Evolutionary conservation across 1,140 invertebrate genomes (phyloP), one percentile per base, ranked within the genome.

Genomic region (Tetramorium alpestre): DNA sequence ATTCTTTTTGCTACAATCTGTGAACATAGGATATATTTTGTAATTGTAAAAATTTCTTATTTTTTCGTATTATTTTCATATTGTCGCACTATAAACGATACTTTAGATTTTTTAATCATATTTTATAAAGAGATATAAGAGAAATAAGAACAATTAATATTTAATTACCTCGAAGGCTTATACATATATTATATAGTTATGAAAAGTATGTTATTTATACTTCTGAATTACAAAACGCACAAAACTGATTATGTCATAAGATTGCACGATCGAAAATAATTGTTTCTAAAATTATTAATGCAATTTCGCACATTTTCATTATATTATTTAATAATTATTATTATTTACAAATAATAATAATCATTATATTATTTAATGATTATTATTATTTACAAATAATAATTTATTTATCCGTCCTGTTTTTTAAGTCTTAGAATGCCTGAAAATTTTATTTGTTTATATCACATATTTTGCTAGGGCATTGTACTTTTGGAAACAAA

Each of bases 401-500:
- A 33, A 33, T 33, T 0, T 33, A 33, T 33, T 49, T 60, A 47
- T 84, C 69, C 69, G 25, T 84, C 60, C 33, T 69, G 28, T 41
- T 84, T 65, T 44, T 84, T 49, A 80, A 80, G 25, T 80, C 10
- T 82, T 82, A 47, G n/a, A 73, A 75, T 33, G 44, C 51, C 60
- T 60, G 11, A 67, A 85, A 47, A 62, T 28, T 44, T 25, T 54
- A 54, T n/a, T 60, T 62, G 22, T 44, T 65, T 76, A 7, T 44
- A 11, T 10, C 44, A 47, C 8, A 11, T 64, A 70, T 77, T 67
- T 25, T 33, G 22, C 85, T 86, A 64, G 7, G 77, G 69, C 76
- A 86, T 62, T 58, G 87, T 89, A 85, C 87, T 86, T 84, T 78
- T 80, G 56, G 62, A 86, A 76, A 84, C 88, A 89, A 88, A 76